Evolutionary conservation across 2,888 invertebrate genomes (phyloP).

Genomic region (Chrysolina americana): DNA sequence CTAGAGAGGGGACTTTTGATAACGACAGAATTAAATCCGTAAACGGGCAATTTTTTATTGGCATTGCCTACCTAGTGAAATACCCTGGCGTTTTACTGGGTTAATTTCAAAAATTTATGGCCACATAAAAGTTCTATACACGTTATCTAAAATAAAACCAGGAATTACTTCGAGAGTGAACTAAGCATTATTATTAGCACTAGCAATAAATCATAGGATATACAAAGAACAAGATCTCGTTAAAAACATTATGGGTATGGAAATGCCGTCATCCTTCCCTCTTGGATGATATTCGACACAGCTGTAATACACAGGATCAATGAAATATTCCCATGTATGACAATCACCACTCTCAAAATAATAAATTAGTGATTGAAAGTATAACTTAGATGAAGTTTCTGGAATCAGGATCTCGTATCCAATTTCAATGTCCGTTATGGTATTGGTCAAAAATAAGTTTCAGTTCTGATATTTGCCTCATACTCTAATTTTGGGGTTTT

Average conservation of each 20-base stretch:
- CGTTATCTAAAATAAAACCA: constrained; percentile 54
- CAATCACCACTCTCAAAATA: background rate
- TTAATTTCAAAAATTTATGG: constrained; percentile 62
- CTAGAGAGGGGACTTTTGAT: constrained; percentile 55
- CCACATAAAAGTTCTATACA: constrained; percentile 56
- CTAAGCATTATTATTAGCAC: constrained; percentile 37
- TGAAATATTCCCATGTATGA: constrained; percentile 9
- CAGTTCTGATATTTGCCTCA: no score
- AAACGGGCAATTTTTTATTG: constrained; percentile 63
- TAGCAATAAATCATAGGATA: constrained; percentile 49
- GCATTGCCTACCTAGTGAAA: constrained; percentile 56
- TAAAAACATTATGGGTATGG: constrained; percentile 34
- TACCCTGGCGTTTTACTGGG: constrained; percentile 57
- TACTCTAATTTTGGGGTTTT: no score
- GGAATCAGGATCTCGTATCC: background rate
- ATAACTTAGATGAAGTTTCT: background rate
- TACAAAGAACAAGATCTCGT: constrained; percentile 47
- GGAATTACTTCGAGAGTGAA: constrained; percentile 47
- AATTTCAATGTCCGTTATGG: no score
- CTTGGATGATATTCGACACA: background rate
- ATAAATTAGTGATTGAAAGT: background rate
- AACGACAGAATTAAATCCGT: constrained; percentile 65
- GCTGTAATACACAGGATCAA: constrained; percentile 7
- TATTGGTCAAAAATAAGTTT: no score
- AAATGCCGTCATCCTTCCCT: background rate